Evolutionary conservation across 2,113 vertebrate species (phyloP), one percentile per base, ranked within the genome.

Genomic region (Chloroceryle aenea): DNA sequence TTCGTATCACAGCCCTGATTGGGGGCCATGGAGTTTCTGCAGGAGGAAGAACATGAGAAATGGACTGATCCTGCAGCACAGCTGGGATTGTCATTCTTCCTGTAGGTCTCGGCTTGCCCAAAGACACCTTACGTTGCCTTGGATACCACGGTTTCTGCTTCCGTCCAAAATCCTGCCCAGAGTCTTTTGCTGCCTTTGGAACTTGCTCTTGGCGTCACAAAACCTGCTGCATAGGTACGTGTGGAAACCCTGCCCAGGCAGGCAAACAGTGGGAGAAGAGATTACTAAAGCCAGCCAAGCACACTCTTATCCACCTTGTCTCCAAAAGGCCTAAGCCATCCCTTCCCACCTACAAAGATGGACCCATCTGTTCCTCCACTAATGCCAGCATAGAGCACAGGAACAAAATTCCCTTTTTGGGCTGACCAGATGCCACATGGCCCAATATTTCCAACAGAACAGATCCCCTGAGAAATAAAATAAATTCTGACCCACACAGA

Each of bases 181-280:
- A n/a, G 16, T 69, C 81, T 0, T 95, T 95, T 18, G 73, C 87
- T 0, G 77, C 89, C 0, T 89, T 96, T 3, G 95, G 93, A 14
- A 95, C 69, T 0, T 96, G 96, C 40, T 78, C 58, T 3, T 0
- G 30, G 81, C 52, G 12, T 53, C 81, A 61, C 6, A 92, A 85
- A 68, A 97, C 89, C 69, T 95, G 95, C 89, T 96, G 84, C 1
- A 23, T 95, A 36, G 96, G 96, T 96, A 64, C 0, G 89, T 36
- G 38, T 16, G 78, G 63, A 42, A 69, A 3, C 20, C 63, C 72
- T 26, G 63, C 7, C 50, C 73, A 32, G 61, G 38, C 3, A 55
- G 71, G 45, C 5, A 47, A 17, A n/a, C n/a, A n/a, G n/a, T 1
- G 2, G 36, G 45, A 67, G 30, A 43, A 21, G 21, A 62, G 21